Base-by-base conservation (phyloP, 2,797 vertebrate species). In the Hephaestus fuliginosus region DNA sequence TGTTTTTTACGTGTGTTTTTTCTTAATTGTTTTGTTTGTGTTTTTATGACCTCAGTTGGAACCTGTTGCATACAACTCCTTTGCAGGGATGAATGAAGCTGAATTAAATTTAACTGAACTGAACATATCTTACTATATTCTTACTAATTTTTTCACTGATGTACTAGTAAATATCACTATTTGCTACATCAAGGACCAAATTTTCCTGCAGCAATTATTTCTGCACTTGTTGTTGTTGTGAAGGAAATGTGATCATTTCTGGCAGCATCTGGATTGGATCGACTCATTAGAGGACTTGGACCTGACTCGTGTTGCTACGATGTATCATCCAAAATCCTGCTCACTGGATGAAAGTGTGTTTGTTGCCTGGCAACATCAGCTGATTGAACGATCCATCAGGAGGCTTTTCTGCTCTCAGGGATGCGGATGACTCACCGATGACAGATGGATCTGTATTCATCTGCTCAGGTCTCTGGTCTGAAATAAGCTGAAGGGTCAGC, bases 361-460 rank as follows among this genome's bases (percentile, higher is more conserved):
- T 82, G 91, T 91, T 91, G 90, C 90, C 79, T 76, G 70, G 91
- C 81, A 91, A 92, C 91, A 66, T 75, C 12, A 62, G 80, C 75
- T 71, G 78, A 85, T 78, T 88, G 69, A 89, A 75, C 56, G 74
- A 51, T 36, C 56, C 64, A 71, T 73, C 81, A 78, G 73, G 74
- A 84, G 70, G 86, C 71, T 73, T 57, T 30, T 28, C 52, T 63
- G 70, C 58, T 78, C 78, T 86, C 62, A 43, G 64, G 28, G 69
- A 71, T 74, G 70, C 39, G 17, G 74, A 76, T 84, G 88, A 92
- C 15, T 89, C 85, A 89, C 44, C 20, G 75, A 73, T 52, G 77
- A 88, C 66, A 79, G 55, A 55, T 15, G 5, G 18, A 71, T 58
- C 51, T 76, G 72, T 17, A 49, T 66, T 88, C 69, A 65, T 83